These are phyloP conservation scores for Ophion obscuratus DNA, from an alignment of 2,888 invertebrate genomes.

Conservation along the genomic window DNA sequence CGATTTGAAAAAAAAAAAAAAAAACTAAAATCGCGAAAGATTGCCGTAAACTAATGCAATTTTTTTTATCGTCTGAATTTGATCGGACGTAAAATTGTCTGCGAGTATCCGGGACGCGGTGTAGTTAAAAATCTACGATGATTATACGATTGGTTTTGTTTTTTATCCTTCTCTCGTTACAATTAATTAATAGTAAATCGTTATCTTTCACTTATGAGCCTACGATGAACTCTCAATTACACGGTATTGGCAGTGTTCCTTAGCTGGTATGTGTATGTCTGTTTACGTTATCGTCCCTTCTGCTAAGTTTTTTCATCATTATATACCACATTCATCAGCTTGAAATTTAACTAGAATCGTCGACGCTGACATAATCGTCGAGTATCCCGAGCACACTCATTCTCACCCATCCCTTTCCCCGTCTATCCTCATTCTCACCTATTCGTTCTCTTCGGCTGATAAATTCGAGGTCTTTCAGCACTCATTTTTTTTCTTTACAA, in stretches of 20 bases:
- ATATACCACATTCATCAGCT: constrained; percentile 42
- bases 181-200: constrained; percentile 74
- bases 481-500: constrained; percentile 66
- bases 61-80: constrained; percentile 4
- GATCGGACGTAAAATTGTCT: constrained; percentile 59
- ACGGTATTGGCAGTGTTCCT: constrained; percentile 83
- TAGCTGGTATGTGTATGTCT: constrained; percentile 82
- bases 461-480: constrained; percentile 39
- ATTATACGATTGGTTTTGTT: constrained; percentile 70
- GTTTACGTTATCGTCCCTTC: constrained; percentile 48
- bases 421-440: constrained; percentile 43
- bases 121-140: constrained; percentile 75
- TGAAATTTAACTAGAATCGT: constrained; percentile 50
- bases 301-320: constrained; percentile 30
- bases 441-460: constrained; percentile 54
- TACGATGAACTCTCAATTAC: constrained; percentile 78
- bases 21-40: constrained; percentile 41
- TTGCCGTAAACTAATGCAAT: constrained; percentile 40
- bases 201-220: constrained; percentile 66
- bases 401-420: constrained; percentile 29
- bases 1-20: constrained; percentile 25
- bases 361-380: constrained; percentile 67
- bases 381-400: constrained; percentile 43
- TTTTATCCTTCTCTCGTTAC: constrained; percentile 65
- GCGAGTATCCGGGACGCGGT: constrained; percentile 65